phyloP scores from a whole-genome alignment of 2,888 invertebrate genomes.

The Cremastinae sp. region DNA sequence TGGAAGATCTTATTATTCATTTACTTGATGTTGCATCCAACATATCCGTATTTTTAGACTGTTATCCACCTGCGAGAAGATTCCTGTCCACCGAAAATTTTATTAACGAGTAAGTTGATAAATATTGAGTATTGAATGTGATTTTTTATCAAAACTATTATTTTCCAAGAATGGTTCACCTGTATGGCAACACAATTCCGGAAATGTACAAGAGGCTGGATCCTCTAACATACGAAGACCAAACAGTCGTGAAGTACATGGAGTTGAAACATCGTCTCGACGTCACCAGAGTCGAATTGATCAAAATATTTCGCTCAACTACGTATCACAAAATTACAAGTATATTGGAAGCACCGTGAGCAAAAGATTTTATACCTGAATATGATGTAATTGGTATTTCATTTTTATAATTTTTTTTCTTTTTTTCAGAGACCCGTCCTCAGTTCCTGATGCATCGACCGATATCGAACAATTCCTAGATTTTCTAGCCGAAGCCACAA shows the following conservation, averaged over 20 bases:
- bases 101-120: constrained; percentile 79
- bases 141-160: no score
- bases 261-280: constrained; percentile 81
- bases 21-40: constrained; percentile 87
- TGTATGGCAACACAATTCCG: constrained; percentile 89
- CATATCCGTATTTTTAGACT: constrained; percentile 85
- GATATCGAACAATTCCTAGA: constrained; percentile 79
- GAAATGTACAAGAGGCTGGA: constrained; percentile 85
- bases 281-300: constrained; percentile 80
- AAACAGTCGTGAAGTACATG: constrained; percentile 75
- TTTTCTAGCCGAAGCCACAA: constrained; percentile 81
- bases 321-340: constrained; percentile 76
- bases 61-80: constrained; percentile 83
- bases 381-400: constrained; percentile 32
- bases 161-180: constrained; percentile 87
- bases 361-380: constrained; percentile 39
- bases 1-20: constrained; percentile 86
- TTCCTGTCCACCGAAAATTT: constrained; percentile 83
- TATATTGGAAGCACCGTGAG: constrained; percentile 78
- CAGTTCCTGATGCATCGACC: constrained; percentile 70
- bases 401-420: constrained; percentile 55
- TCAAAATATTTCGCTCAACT: constrained; percentile 80
- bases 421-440: constrained; percentile 64
- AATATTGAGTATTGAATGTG: no score
- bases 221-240: constrained; percentile 78